Evolutionary conservation across 37 sponge, comb jelly and placozoan genomes (phyloP).

Genomic region (Crambe crambe): DNA sequence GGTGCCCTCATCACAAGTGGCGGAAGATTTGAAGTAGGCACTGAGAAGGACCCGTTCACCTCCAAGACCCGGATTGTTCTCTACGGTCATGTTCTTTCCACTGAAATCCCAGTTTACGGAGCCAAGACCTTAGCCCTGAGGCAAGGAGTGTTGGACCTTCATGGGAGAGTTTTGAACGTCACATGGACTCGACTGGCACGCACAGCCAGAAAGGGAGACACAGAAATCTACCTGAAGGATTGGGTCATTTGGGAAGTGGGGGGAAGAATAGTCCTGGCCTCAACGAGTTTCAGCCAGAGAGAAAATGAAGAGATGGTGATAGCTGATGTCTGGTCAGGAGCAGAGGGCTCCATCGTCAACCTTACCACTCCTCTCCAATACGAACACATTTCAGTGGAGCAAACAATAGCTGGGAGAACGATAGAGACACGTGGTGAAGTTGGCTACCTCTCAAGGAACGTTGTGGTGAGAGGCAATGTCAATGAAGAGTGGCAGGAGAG

Average conservation of each 20-base stretch:
- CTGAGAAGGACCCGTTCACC: constrained; percentile 82
- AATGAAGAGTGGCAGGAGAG: constrained; percentile 60
- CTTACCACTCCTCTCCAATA: constrained; percentile 60
- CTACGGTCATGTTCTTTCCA: constrained; percentile 86
- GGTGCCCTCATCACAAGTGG: constrained; percentile 77
- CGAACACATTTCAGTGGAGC: constrained; percentile 73
- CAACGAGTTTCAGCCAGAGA: constrained; percentile 82
- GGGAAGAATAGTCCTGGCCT: constrained; percentile 82
- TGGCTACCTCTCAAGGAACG: constrained; percentile 91
- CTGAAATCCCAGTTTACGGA: constrained; percentile 94
- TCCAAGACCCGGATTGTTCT: constrained; percentile 83
- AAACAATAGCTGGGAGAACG: constrained; percentile 56
- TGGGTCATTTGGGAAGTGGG: constrained; percentile 84
- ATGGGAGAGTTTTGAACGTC: constrained; percentile 80
- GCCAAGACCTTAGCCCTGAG: constrained; percentile 94
- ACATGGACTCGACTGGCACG: constrained; percentile 88
- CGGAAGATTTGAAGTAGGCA: constrained; percentile 85
- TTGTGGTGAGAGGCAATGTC: constrained; percentile 79
- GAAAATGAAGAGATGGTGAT: constrained; percentile 91
- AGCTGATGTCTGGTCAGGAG: constrained; percentile 36
- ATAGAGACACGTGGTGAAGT: constrained; percentile 89
- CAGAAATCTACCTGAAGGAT: constrained; percentile 47
- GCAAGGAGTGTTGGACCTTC: constrained; percentile 90
- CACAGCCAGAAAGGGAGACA: constrained; percentile 67
- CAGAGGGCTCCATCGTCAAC: constrained; percentile 29